A percentile compares a stretch with the other conserved stretches of the same genome.
These are phyloP conservation scores for Strongylocentrotus purpuratus DNA, from an alignment of 35 echinoderm and acorn worm genomes.

Conservation along the genomic window DNA sequence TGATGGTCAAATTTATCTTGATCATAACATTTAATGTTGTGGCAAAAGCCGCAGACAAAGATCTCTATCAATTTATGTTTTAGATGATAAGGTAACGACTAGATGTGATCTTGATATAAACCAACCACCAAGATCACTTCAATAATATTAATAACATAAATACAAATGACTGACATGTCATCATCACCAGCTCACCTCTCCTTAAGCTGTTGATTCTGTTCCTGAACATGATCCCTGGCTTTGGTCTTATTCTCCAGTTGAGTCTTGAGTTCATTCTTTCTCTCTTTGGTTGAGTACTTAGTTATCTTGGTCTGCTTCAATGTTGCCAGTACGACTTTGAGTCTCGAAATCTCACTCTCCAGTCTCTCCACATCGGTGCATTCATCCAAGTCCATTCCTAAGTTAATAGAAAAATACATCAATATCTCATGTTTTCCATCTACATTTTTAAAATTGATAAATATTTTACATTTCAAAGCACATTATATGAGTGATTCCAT, in stretches of 20 bases:
- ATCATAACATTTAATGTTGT: no score
- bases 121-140: no score
- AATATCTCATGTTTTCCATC: neutral
- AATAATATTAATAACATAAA: no score
- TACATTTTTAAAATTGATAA: neutral
- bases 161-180: no score
- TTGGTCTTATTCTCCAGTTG: slow-evolving; percentile 86
- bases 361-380: slow-evolving; percentile 70
- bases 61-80: no score
- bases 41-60: no score
- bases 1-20: no score
- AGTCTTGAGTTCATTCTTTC: slow-evolving; percentile 84
- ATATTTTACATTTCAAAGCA: neutral
- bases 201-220: slow-evolving; percentile 85
- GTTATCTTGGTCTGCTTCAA: slow-evolving; percentile 58
- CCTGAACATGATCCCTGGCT: slow-evolving; percentile 83
- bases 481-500: neutral
- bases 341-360: slow-evolving; percentile 36
- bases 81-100: no score
- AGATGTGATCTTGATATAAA: no score
- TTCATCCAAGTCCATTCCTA: slow-evolving; percentile 82
- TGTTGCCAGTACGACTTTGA: slow-evolving; percentile 52
- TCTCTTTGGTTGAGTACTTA: slow-evolving; percentile 61
- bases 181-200: slow-evolving; percentile 62
- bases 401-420: neutral